Conservation (phyloP, 2,113 vertebrate genomes). For the Heterocephalus glaber region DNA sequence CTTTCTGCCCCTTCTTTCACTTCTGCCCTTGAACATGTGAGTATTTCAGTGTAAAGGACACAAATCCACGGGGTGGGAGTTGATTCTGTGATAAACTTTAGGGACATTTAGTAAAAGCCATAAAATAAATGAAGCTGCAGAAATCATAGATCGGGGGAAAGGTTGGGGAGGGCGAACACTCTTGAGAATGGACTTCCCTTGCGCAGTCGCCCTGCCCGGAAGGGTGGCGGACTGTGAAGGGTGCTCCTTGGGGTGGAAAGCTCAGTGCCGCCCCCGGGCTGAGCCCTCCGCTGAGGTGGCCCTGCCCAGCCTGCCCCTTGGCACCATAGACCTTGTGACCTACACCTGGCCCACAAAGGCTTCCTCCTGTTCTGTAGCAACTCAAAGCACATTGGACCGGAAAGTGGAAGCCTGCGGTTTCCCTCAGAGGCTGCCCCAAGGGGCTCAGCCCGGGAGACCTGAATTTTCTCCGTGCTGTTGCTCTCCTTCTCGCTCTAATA, state of each 20-base stretch:
- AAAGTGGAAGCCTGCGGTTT: neutral
- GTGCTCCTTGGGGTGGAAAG: fast-evolving
- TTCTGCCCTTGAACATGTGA: fast-evolving
- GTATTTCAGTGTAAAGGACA: neutral
- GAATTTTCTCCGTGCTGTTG: neutral
- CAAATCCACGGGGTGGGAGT: fast-evolving
- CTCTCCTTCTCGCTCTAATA: neutral
- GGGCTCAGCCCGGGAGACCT: fast-evolving
- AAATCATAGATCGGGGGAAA: fast-evolving
- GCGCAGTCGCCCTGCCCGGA: neutral
- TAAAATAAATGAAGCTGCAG: neutral
- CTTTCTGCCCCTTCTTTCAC: neutral
- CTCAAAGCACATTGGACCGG: neutral
- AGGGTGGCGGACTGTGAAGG: too few species aligned
- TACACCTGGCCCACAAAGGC: neutral
- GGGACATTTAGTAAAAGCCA: neutral
- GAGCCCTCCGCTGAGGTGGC: neutral
- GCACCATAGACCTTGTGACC: fast-evolving
- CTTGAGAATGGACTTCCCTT: neutral
- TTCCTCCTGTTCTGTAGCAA: neutral
- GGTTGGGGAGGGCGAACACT: fast-evolving
- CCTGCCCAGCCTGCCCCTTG: fast-evolving
- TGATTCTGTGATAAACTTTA: neutral
- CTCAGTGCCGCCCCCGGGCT: too few species aligned
- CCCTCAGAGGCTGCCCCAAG: fast-evolving